Conservation (phyloP, 2,113 vertebrate species). For the Eublepharis macularius region DNA sequence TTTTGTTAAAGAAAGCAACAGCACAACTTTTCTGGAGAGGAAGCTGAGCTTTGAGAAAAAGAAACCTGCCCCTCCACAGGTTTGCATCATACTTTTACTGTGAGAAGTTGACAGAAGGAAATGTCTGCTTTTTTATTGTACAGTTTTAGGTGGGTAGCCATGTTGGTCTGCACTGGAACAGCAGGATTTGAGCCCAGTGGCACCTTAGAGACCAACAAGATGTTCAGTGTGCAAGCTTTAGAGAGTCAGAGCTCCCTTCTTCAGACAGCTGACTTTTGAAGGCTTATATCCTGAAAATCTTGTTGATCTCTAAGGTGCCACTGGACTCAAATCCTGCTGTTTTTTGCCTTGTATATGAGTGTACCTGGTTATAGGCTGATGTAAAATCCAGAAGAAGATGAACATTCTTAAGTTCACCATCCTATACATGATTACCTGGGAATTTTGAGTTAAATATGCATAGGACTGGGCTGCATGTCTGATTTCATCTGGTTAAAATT, state of each 20-base stretch:
- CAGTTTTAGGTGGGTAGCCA: too few relatives aligned
- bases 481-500: too few relatives aligned
- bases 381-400: not conserved
- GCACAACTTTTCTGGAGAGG: slow-evolving; percentile 86
- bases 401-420: not conserved
- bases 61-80: slow-evolving; percentile 73
- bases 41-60: slow-evolving; percentile 96
- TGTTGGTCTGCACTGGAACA: too few relatives aligned
- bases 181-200: too few relatives aligned
- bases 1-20: slow-evolving; percentile 88
- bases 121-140: too few relatives aligned
- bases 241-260: too few relatives aligned
- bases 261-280: too few relatives aligned
- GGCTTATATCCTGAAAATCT: too few relatives aligned
- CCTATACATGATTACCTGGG: not conserved
- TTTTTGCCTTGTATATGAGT: not conserved
- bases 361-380: not conserved
- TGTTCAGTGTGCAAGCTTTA: too few relatives aligned
- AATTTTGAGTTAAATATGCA: not conserved
- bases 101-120: not conserved
- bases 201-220: too few relatives aligned
- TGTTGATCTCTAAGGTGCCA: too few relatives aligned
- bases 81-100: slow-evolving; percentile 64
- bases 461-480: not conserved
- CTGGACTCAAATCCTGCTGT: too few relatives aligned